Conservation (phyloP, 1,140 invertebrate genomes). For the Halyomorpha halys region DNA sequence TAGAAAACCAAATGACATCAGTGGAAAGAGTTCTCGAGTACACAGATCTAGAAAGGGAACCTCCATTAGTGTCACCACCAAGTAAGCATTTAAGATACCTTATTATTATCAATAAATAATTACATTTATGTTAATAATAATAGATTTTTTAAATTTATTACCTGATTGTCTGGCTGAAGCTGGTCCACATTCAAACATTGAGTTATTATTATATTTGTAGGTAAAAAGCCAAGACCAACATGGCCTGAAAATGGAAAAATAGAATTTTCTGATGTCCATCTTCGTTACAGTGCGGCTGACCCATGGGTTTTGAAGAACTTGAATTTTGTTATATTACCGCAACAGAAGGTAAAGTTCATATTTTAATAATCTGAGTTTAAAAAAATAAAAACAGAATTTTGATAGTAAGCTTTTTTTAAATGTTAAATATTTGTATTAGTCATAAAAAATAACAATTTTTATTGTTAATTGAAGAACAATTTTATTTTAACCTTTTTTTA, state of each 20-base stretch:
- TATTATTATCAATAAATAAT: neutral
- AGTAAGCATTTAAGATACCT: constrained; percentile 31
- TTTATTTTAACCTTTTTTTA: too few relatives aligned
- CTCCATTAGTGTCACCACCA: constrained; percentile 36
- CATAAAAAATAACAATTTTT: too few relatives aligned
- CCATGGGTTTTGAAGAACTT: constrained; percentile 54
- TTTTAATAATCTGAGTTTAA: too few relatives aligned
- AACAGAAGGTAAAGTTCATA: constrained; percentile 36
- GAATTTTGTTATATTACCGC: constrained; percentile 36
- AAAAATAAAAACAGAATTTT: too few relatives aligned
- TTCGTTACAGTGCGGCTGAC: constrained; percentile 52
- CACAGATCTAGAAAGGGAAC: constrained; percentile 51
- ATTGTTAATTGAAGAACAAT: too few relatives aligned
- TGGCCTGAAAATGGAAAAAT: constrained; percentile 42
- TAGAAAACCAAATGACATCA: constrained; percentile 68
- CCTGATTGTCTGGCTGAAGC: too few relatives aligned
- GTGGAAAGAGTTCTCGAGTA: constrained; percentile 71
- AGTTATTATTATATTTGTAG: constrained; percentile 34
- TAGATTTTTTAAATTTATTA: too few relatives aligned
- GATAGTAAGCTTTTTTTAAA: too few relatives aligned
- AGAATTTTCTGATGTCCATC: constrained; percentile 48
- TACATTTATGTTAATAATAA: too few relatives aligned
- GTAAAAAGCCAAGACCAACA: constrained; percentile 33
- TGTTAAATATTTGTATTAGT: too few relatives aligned
- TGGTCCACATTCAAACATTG: too few relatives aligned